Evolutionary conservation across 2,888 invertebrate species (phyloP).

Genomic region (Catocala fraxini): DNA sequence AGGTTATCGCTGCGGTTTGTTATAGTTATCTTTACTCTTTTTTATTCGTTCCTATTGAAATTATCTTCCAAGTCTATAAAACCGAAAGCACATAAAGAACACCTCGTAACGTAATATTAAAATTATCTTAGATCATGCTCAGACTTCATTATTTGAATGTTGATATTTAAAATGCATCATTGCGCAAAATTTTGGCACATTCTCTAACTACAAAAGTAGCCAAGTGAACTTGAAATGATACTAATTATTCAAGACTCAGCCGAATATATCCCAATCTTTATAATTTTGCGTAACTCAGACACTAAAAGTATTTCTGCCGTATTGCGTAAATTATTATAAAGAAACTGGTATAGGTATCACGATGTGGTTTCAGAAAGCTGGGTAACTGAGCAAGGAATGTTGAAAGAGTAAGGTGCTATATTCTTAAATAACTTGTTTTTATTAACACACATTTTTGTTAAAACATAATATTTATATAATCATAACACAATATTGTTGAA

Average conservation of each 20-base stretch:
- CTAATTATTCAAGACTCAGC: background rate
- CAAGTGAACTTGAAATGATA: background rate
- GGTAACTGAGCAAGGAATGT: slow-evolving; percentile 2
- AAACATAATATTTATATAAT: too few relatives aligned
- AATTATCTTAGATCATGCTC: too few relatives aligned
- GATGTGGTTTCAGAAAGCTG: slow-evolving; percentile 9
- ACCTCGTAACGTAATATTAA: too few relatives aligned
- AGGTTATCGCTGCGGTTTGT: too few relatives aligned
- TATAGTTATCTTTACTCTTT: too few relatives aligned
- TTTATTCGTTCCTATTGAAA: background rate
- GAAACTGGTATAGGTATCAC: slow-evolving; percentile 12
- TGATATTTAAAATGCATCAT: too few relatives aligned
- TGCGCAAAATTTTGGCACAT: too few relatives aligned
- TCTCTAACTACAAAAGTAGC: background rate
- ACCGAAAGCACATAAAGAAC: too few relatives aligned
- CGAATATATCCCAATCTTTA: slow-evolving; percentile 1
- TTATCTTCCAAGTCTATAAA: background rate
- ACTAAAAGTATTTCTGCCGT: slow-evolving; percentile 3
- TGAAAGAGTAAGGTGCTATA: slow-evolving; percentile 3
- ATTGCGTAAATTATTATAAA: slow-evolving; percentile 8
- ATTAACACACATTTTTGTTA: background rate
- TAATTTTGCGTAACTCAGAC: slow-evolving; percentile 1
- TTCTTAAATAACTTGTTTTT: slow-evolving; percentile 1
- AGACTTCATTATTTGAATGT: too few relatives aligned
- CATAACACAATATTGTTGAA: too few relatives aligned